Conservation (phyloP, 1,140 invertebrate species). For the Sycophila sp. region DNA sequence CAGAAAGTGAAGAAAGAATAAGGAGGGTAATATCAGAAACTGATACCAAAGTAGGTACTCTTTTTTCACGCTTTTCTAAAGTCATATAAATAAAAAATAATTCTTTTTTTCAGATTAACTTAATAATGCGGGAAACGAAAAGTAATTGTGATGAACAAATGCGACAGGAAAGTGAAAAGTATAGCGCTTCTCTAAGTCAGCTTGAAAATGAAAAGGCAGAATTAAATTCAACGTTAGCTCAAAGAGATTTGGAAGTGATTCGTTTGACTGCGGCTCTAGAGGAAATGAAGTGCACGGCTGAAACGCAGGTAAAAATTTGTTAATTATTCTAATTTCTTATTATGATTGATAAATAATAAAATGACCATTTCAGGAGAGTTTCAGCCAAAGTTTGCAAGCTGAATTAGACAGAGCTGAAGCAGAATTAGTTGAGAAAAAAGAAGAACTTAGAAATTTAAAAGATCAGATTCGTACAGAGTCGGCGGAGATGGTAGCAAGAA, state of each 20-base stretch:
- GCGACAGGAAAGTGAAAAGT: constrained; percentile 49
- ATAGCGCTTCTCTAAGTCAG: constrained; percentile 45
- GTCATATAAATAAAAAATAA: constrained; percentile 4
- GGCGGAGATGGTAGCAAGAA: constrained; percentile 59
- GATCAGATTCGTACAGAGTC: constrained; percentile 60
- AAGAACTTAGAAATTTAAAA: constrained; percentile 57
- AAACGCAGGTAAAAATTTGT: constrained; percentile 54
- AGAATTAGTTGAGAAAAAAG: constrained; percentile 57
- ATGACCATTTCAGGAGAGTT: constrained; percentile 54
- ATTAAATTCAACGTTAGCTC: constrained; percentile 49
- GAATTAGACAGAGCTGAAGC: constrained; percentile 61
- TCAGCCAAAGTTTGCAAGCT: constrained; percentile 61
- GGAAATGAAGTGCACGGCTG: constrained; percentile 54
- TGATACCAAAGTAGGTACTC: constrained; percentile 53
- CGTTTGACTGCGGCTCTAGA: constrained; percentile 50
- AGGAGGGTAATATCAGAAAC: constrained; percentile 54
- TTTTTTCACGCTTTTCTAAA: not conserved
- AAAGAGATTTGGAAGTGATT: constrained; percentile 53
- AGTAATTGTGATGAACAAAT: constrained; percentile 52
- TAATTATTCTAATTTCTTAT: too few species aligned
- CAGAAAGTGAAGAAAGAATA: constrained; percentile 55
- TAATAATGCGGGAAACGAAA: constrained; percentile 52
- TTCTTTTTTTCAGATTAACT: constrained; percentile 44
- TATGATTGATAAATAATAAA: too few species aligned
- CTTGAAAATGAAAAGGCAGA: constrained; percentile 50